Evolutionary conservation across 2,888 invertebrate species (phyloP).

Genomic region (Philereme vetulata): DNA sequence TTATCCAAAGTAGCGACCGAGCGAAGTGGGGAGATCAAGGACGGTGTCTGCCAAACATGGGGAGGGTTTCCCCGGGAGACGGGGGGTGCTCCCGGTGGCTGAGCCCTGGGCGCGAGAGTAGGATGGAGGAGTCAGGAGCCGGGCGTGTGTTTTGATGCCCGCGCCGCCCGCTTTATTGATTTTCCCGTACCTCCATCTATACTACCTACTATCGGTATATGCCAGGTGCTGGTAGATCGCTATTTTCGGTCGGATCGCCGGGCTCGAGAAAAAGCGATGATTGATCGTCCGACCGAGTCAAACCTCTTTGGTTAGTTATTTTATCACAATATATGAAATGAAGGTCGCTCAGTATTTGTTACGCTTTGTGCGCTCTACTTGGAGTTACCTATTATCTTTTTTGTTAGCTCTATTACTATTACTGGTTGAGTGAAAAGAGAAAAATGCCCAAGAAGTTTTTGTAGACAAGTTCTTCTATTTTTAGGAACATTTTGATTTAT

Average conservation of each 20-base stretch:
- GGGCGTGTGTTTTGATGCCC: constrained; percentile 77
- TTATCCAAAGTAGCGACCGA: constrained; percentile 78
- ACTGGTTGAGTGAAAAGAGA: not conserved
- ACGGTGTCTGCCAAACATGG: constrained; percentile 83
- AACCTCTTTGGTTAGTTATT: constrained; percentile 53
- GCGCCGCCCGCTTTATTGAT: constrained; percentile 80
- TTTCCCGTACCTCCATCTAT: constrained; percentile 60
- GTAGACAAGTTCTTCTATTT: no score
- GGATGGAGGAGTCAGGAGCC: constrained; percentile 47
- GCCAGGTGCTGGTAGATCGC: constrained; percentile 58
- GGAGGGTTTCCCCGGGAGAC: constrained; percentile 81
- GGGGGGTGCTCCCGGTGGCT: constrained; percentile 41
- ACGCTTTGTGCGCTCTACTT: constrained; percentile 15
- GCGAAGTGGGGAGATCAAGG: constrained; percentile 76
- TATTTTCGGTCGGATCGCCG: constrained; percentile 75
- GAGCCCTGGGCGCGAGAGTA: constrained; percentile 48
- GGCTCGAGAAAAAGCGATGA: constrained; percentile 64
- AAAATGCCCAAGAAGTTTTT: no score
- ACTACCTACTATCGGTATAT: constrained; percentile 65
- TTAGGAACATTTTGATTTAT: no score
- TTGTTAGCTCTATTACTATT: not conserved
- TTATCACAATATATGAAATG: constrained; percentile 38
- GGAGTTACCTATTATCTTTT: constrained; percentile 4
- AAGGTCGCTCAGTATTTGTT: constrained; percentile 30
- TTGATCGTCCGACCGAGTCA: constrained; percentile 61